Evolutionary conservation across 2,888 invertebrate genomes (phyloP), one percentile per base, ranked within the genome.

Genomic region (Neoascia interrupta): DNA sequence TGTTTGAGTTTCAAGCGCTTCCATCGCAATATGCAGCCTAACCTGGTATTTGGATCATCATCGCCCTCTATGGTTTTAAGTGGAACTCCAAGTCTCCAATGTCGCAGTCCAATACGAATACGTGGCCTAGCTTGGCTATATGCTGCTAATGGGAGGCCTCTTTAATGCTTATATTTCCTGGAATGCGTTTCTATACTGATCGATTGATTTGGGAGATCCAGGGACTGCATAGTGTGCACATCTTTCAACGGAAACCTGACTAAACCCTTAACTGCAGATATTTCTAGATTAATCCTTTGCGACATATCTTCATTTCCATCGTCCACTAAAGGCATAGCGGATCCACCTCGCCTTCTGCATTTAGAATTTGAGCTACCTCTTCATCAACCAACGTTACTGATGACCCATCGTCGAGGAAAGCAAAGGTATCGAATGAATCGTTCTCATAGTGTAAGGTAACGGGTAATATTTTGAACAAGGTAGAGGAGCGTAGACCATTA

Each of bases 101-200:
- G n/a, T n/a, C n/a, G n/a, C n/a, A n/a, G n/a, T n/a, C n/a, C n/a
- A n/a, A n/a, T n/a, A n/a, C n/a, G n/a, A n/a, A n/a, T n/a, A n/a
- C n/a, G n/a, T n/a, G n/a, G 96, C n/a, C n/a, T n/a, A n/a, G 36
- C 36, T 3, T 36, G 11, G 5, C 5, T 5, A 13, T 36, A 36
- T n/a, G 58, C 45, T 8, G n/a, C 11, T 3, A 60, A 13, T 5
- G 34, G 45, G 0, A 47, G 5, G 11, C 10, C 16, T n/a, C 26
- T 36, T 2, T 36, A 16, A 11, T 45, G 16, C 3, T 5, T 5
- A 6, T 37, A 60, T 10, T 8, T 13, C 1, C n/a, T 15, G 0
- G 3, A 23, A 6, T 47, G 5, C n/a, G 21, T 19, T 1, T 11
- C 11, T 2, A 3, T 5, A 11, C 36, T 11, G 5, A 60, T 11